Base-by-base conservation (phyloP, 2,113 vertebrate genomes). In the Crotalus horridus region DNA sequence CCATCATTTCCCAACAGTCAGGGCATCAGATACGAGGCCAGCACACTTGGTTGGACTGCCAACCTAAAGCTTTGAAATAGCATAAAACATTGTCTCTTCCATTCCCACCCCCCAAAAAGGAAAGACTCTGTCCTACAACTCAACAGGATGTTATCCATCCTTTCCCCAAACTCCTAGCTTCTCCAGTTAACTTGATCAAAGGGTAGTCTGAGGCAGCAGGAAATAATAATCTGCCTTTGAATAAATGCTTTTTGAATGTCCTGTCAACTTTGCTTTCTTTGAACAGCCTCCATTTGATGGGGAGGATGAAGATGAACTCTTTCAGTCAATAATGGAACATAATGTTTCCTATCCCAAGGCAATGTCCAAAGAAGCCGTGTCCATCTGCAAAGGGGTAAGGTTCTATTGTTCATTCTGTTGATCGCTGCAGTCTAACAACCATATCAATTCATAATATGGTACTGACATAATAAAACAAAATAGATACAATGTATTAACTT, bases 271-370 rank as follows among this genome's bases (percentile, higher is more conserved):
- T 85, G 87, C 94, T 87, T 93, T 90, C 90, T 90, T 1, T 81
- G 55, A 81, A 92, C 85, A 99, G 99, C 99, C 99, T 51, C 99
- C 99, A 0, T 99, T 99, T 94, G 99, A 99, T 9, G 99, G 99
- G 0, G 99, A 99, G 94, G 99, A 99, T 0, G 99, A 99, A 93
- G 99, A 99, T 0, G 99, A 99, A 91, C 98, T 99, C 89, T 99
- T 99, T 96, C 99, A 99, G 97, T 99, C 99, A 59, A 99, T 99
- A 95, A 99, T 99, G 99, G 99, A 99, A 95, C 99, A 99, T 95
- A 99, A 99, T 0, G 99, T 99, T 91, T 99, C 99, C 90, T 99
- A 99, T 94, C 99, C 99, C 43, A 99, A 99, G 95, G 99, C 99
- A 6, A 97, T 99, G 98, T 99, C 99, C 90, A 99, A 99, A 97